Evolutionary conservation across 2,113 vertebrate species (phyloP).

Genomic region (Sinocyclocheilus anophthalmus): DNA sequence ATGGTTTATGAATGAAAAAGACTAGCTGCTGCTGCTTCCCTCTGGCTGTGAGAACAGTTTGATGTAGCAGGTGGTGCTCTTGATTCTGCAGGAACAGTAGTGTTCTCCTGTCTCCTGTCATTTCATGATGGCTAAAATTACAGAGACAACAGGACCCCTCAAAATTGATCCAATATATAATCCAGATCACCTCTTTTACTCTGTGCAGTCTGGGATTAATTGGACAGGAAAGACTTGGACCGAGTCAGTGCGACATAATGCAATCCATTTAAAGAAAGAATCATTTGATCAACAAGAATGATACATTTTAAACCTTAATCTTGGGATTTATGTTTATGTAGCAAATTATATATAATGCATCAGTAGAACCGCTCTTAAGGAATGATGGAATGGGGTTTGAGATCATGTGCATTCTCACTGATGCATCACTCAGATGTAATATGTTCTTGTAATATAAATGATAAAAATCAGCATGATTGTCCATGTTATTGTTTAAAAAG

Average conservation of each 20-base stretch:
- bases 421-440: not conserved
- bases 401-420: not conserved
- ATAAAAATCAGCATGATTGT: not conserved
- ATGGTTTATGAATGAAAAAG: slow-evolving; percentile 32
- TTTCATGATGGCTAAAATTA: not conserved
- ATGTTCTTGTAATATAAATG: slow-evolving; percentile 25
- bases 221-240: not conserved
- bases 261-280: not conserved
- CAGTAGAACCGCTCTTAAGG: not conserved
- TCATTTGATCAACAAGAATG: not conserved
- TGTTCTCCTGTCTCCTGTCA: not conserved
- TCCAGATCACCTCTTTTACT: not conserved
- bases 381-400: not conserved
- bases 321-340: not conserved
- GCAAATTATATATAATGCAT: not conserved
- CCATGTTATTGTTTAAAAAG: slow-evolving; percentile 26
- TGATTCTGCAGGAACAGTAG: slow-evolving; percentile 8
- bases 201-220: not conserved
- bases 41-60: slow-evolving; percentile 19
- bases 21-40: slow-evolving; percentile 18
- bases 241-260: not conserved
- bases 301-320: not conserved
- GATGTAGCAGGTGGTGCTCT: slow-evolving; percentile 35
- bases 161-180: not conserved
- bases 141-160: not conserved